Evolutionary conservation across 1,140 invertebrate species (phyloP).

Genomic region (Drosophila mojavensis): DNA sequence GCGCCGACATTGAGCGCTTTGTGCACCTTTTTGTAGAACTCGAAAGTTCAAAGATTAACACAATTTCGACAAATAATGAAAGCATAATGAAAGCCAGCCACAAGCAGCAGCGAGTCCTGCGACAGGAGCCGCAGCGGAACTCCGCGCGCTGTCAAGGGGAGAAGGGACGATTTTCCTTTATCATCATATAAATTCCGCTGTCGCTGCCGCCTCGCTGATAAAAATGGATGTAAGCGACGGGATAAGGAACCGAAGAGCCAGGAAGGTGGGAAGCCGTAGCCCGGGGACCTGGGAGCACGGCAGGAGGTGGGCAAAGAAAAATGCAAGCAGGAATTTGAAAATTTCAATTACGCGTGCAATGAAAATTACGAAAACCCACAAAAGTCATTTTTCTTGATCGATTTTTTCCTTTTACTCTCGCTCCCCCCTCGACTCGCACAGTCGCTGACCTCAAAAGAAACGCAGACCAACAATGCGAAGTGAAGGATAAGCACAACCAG

Average conservation of each 20-base stretch:
- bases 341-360: slow-evolving; percentile 83
- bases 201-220: slow-evolving; percentile 54
- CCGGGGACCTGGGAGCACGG: background rate
- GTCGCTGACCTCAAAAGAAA: slow-evolving; percentile 69
- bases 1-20: slow-evolving; percentile 37
- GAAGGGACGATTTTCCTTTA: slow-evolving; percentile 64
- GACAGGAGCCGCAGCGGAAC: slow-evolving; percentile 14
- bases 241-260: background rate
- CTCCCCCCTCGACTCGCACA: slow-evolving; percentile 2
- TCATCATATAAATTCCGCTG: slow-evolving; percentile 77
- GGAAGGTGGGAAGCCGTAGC: background rate
- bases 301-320: slow-evolving; percentile 44
- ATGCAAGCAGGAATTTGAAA: slow-evolving; percentile 82
- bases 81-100: slow-evolving; percentile 67
- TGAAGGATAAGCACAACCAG: background rate
- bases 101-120: slow-evolving; percentile 12
- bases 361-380: slow-evolving; percentile 83
- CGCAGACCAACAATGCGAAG: slow-evolving; percentile 69
- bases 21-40: slow-evolving; percentile 39
- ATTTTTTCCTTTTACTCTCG: slow-evolving; percentile 54
- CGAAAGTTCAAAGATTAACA: slow-evolving; percentile 75
- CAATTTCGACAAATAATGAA: slow-evolving; percentile 81
- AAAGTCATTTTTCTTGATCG: slow-evolving; percentile 83
- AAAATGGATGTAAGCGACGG: slow-evolving; percentile 34
- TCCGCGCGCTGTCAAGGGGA: background rate